A percentile compares a stretch with the other conserved stretches of the same genome.
These are phyloP conservation scores for Callocephalon fimbriatum DNA, from an alignment of 2,113 vertebrate genomes.

Conservation along the genomic window DNA sequence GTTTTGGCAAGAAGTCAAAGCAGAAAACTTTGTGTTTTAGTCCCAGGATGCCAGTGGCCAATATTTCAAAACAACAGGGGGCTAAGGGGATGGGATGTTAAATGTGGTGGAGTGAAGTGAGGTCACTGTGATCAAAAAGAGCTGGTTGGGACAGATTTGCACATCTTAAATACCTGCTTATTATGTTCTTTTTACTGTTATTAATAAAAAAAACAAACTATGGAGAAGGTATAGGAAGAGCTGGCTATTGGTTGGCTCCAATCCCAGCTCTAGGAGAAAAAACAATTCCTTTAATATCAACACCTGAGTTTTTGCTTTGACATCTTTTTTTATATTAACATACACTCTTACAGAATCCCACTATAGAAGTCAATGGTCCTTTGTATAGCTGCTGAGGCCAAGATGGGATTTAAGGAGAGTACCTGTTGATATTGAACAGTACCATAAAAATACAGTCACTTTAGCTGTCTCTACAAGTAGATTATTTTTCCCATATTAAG, in stretches of 20 bases:
- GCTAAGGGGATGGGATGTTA: not conserved
- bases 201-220: not conserved
- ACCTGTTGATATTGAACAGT: not conserved
- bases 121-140: constrained; percentile 51
- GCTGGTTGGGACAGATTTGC: not conserved
- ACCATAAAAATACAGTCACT: not conserved
- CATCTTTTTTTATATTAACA: not conserved
- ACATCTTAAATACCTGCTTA: not conserved
- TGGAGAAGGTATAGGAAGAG: not conserved
- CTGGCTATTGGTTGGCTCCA: not conserved
- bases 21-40: constrained; percentile 28
- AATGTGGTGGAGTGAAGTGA: not conserved
- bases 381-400: not conserved
- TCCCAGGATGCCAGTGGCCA: not conserved
- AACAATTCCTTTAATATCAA: not conserved
- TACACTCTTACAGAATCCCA: not conserved
- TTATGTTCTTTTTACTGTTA: not conserved
- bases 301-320: not conserved
- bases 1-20: constrained; percentile 67
- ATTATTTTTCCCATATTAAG: not conserved
- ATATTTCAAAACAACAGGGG: constrained; percentile 44
- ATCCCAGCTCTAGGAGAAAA: not conserved
- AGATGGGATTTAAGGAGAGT: not conserved
- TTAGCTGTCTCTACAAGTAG: not conserved
- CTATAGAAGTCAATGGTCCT: not conserved